Base-by-base conservation (phyloP, 2,113 vertebrate genomes). In the Menidia beryllina region DNA sequence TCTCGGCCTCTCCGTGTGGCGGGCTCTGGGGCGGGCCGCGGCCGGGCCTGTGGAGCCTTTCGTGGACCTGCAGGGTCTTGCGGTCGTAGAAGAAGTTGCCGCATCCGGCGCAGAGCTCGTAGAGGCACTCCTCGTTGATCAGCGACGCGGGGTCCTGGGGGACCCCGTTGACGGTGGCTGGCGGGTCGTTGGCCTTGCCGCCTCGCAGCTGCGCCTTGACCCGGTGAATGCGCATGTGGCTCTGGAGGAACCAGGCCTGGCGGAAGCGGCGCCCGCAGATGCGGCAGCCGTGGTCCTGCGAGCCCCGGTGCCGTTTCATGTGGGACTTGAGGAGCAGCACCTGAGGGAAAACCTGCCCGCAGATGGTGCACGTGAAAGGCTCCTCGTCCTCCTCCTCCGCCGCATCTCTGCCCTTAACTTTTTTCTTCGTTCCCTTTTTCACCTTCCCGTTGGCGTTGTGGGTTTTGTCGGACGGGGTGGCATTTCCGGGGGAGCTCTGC, bases 191-290 rank as follows among this genome's bases (percentile, higher is more conserved):
- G 69, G 27, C 57, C 56, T 82, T 85, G 57, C 95, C 93, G 0
- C 84, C 93, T 75, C 86, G 92, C 45, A 94, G 91, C 91, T 95
- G 94, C 76, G 92, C 94, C 93, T 94, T 97, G 83, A 91, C 93
- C 54, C 94, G 93, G 0, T 99, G 98, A 0, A 96, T 96, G 91
- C 97, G 98, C 98, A 99, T 98, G 71, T 99, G 98, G 81, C 97
- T 99, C 86, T 98, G 98, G 39, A 98, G 94, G 84, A 98, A 99
- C 97, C 98, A 99, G 1, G 96, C 94, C 83, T 99, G 97, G 63
- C 98, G 97, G 90, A 99, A 99, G 27, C 96, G 94, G 1, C 97
- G 94, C 26, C 97, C 97, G 7, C 98, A 99, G 71, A 99, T 96
- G 73, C 96, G 96, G 81, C 98, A 99, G 12, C 97, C 96, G 0